Evolutionary conservation across 2,888 invertebrate species (phyloP).

Genomic region (Ornithoptera alexandrae): DNA sequence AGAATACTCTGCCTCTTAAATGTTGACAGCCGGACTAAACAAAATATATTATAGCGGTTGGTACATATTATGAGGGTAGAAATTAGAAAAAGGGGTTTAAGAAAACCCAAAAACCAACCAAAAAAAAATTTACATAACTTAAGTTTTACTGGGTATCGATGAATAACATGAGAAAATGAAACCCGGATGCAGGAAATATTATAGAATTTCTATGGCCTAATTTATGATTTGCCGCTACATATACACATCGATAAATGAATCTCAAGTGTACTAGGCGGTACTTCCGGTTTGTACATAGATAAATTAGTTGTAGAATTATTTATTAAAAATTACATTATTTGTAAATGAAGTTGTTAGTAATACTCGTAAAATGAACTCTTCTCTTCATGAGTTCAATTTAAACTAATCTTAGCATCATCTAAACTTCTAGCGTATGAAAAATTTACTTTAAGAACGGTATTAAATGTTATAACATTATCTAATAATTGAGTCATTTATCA

Average conservation of each 20-base stretch:
- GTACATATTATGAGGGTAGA: too few relatives aligned
- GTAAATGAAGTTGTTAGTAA: conserved; percentile 48
- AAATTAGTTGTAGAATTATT: conserved; percentile 57
- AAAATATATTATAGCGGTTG: too few relatives aligned
- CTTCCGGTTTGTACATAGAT: conserved; percentile 59
- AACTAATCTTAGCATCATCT: conserved; percentile 38
- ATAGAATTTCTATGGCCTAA: conserved; percentile 30
- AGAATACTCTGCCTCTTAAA: too few relatives aligned
- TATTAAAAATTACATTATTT: conserved; percentile 58
- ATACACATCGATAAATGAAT: conserved; percentile 61
- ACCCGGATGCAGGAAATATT: not conserved
- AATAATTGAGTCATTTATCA: conserved; percentile 56
- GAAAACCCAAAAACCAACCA: too few relatives aligned
- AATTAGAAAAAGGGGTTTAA: too few relatives aligned
- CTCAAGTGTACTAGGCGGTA: conserved; percentile 55
- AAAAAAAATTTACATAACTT: not conserved
- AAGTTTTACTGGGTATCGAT: not conserved
- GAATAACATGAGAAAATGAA: not conserved
- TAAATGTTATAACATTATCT: conserved; percentile 60
- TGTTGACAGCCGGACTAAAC: too few relatives aligned
- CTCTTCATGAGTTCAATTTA: conserved; percentile 60
- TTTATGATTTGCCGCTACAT: conserved; percentile 47
- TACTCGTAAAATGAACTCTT: conserved; percentile 43
- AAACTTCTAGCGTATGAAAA: conserved; percentile 32
- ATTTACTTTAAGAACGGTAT: conserved; percentile 56